Percentiles rank a stretch among this genome's conserved stretches.
These are phyloP conservation scores for Micoletzkya japonica DNA, from an alignment of 2,888 invertebrate species.

Conservation along the genomic window DNA sequence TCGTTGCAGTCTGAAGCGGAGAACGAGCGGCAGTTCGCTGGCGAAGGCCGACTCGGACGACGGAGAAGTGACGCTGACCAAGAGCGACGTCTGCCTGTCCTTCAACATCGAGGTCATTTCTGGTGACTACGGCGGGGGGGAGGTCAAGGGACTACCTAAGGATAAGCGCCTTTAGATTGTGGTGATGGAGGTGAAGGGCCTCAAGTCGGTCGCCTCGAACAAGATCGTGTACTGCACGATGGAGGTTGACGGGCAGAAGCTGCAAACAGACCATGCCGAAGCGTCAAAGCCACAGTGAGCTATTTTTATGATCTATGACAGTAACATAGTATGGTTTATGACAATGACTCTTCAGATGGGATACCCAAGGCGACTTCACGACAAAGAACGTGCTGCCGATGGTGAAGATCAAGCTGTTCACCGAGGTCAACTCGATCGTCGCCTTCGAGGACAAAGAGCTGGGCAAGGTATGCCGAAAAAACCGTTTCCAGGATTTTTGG, in stretches of 20 bases:
- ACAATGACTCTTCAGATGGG: conserved; percentile 77
- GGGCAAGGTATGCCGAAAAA: conserved; percentile 74
- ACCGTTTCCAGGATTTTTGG: not conserved
- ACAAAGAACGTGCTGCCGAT: conserved; percentile 94
- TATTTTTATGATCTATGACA: conserved; percentile 1
- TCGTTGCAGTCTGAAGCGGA: conserved; percentile 62
- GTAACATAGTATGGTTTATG: not conserved
- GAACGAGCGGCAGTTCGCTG: conserved; percentile 70
- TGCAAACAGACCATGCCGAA: conserved; percentile 98
- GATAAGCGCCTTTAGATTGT: conserved; percentile 75
- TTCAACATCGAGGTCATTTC: conserved; percentile 81
- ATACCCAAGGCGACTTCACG: conserved; percentile 98
- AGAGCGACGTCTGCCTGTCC: conserved; percentile 80
- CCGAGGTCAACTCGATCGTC: conserved; percentile 93
- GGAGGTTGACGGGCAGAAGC: conserved; percentile 98
- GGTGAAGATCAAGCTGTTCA: conserved; percentile 92
- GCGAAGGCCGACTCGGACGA: conserved; percentile 82
- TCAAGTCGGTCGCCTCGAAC: conserved; percentile 93
- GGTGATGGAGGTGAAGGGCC: conserved; percentile 97
- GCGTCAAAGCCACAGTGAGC: conserved; percentile 83
- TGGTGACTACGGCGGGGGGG: not conserved
- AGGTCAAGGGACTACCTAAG: not conserved
- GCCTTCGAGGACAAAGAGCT: conserved; percentile 98
- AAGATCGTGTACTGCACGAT: conserved; percentile 99
- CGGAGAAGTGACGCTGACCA: conserved; percentile 90